A percentile compares a stretch with the other conserved stretches of the same genome.
phyloP scores from a whole-genome alignment of 1,140 invertebrate species.

The Fragariocoptes setiger region DNA sequence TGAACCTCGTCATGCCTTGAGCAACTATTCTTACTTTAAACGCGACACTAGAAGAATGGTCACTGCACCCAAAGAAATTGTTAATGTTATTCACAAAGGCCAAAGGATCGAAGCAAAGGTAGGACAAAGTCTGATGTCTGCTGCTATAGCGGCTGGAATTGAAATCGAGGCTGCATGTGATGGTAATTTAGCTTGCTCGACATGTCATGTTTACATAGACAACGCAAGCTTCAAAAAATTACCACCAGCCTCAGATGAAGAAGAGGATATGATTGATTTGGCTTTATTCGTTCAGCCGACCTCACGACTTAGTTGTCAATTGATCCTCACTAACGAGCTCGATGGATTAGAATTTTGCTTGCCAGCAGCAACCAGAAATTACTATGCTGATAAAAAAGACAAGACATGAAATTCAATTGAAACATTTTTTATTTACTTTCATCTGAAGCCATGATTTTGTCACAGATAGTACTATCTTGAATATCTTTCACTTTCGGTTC shows the following conservation, averaged over 20 bases:
- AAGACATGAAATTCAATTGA: no score
- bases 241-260: conserved; percentile 51
- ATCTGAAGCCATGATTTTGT: no score
- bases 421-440: no score
- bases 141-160: conserved; percentile 65
- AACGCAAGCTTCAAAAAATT: conserved; percentile 40
- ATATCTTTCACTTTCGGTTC: no score
- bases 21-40: not conserved
- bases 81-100: conserved; percentile 28
- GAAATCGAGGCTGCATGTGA: conserved; percentile 95
- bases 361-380: conserved; percentile 72
- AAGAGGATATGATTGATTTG: conserved; percentile 87
- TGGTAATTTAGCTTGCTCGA: conserved; percentile 84
- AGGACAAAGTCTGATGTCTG: conserved; percentile 74
- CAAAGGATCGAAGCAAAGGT: conserved; percentile 53
- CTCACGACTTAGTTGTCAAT: conserved; percentile 82
- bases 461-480: no score
- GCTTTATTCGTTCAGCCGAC: conserved; percentile 83
- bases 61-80: not conserved
- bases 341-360: conserved; percentile 59
- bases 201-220: conserved; percentile 85
- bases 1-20: not conserved
- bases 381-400: conserved; percentile 86
- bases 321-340: conserved; percentile 58
- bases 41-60: not conserved